Evolutionary conservation across 2,113 vertebrate species (phyloP).

Genomic region (Philantomba maxwellii): DNA sequence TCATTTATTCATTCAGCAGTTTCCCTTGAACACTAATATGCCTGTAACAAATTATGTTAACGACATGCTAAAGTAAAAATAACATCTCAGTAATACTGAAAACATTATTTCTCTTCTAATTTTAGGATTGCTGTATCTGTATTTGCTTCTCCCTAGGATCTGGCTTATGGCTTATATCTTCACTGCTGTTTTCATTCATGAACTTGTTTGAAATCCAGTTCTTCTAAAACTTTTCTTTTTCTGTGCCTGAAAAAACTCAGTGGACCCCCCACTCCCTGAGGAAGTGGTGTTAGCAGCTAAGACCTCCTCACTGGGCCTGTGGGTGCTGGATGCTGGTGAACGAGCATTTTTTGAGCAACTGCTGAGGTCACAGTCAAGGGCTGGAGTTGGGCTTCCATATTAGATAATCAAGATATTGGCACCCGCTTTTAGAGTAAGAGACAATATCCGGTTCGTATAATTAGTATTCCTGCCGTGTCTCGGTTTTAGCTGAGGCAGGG

Average conservation of each 20-base stretch:
- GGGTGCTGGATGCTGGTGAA: too few species aligned
- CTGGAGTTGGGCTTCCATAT: not conserved
- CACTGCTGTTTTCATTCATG: not conserved
- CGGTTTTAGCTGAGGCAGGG: not conserved
- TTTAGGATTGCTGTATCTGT: not conserved
- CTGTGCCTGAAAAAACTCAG: not conserved
- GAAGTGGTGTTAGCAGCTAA: not conserved
- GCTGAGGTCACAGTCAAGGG: not conserved
- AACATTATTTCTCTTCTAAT: not conserved
- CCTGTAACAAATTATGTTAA: conserved; percentile 17
- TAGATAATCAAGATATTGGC: not conserved
- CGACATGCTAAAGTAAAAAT: conserved; percentile 5
- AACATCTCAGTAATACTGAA: not conserved
- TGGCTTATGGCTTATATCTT: not conserved
- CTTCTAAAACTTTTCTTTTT: not conserved
- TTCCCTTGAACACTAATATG: conserved; percentile 6
- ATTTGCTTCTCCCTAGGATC: not conserved
- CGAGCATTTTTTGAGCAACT: not conserved
- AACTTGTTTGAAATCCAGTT: not conserved
- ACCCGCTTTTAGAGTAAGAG: not conserved
- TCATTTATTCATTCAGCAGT: not conserved
- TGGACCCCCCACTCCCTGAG: not conserved
- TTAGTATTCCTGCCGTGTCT: not conserved
- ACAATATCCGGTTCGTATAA: not conserved
- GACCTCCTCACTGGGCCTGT: accelerated